phyloP scores from a whole-genome alignment of 2,888 invertebrate species.

The Amiota minor region DNA sequence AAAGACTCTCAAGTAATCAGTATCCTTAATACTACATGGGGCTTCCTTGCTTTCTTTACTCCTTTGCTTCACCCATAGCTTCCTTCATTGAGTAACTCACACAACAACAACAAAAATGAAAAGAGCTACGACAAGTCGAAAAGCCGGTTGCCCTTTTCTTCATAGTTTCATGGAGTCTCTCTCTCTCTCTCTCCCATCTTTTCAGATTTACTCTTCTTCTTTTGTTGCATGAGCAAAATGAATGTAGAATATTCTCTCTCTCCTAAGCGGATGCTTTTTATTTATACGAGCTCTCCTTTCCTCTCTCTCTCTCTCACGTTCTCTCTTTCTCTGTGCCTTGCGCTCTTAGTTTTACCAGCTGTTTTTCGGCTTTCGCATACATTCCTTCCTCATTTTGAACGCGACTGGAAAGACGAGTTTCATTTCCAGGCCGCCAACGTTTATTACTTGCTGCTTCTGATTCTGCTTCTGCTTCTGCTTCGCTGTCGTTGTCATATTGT shows the following conservation, averaged over 20 bases:
- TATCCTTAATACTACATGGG: conserved; percentile 1
- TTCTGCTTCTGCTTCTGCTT: no score
- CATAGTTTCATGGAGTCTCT: neutral
- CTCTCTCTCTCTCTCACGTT: conserved; percentile 5
- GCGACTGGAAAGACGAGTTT: conserved; percentile 29
- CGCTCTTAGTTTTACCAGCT: conserved; percentile 24
- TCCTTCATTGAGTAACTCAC: neutral
- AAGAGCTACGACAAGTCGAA: neutral
- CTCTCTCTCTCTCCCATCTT: conserved; percentile 8
- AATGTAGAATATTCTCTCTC: neutral
- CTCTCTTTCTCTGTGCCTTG: neutral
- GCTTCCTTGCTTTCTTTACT: conserved; percentile 2
- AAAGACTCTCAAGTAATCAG: neutral
- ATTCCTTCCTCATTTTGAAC: neutral
- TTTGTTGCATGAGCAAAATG: no score
- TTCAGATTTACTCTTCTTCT: neutral
- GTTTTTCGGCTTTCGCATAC: conserved; percentile 24
- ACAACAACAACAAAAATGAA: conserved; percentile 6
- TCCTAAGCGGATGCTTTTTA: neutral
- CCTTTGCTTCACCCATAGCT: neutral
- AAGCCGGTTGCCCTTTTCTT: conserved; percentile 10
- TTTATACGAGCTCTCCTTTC: neutral
- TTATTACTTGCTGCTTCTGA: conserved; percentile 2
- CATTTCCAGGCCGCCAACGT: conserved; percentile 29
- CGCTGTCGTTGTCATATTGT: conserved; percentile 2